Percentiles rank a stretch among this genome's conserved stretches.
Conservation (phyloP, 2,888 invertebrate species). For the Anthrax anthrax region DNA sequence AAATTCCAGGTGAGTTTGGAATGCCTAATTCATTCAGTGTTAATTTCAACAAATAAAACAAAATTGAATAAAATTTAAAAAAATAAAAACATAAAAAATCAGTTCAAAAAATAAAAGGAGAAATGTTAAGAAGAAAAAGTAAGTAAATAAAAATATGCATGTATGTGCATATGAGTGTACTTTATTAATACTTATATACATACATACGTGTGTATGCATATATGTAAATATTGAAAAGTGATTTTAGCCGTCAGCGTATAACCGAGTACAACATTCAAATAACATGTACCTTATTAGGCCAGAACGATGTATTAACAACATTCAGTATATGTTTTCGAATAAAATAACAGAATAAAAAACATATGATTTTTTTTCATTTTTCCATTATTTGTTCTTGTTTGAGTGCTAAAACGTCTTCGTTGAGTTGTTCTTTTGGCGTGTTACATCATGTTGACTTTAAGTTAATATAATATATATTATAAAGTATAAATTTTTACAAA, state of each 20-base stretch:
- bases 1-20: neutral
- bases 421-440: neutral
- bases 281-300: constrained; percentile 7
- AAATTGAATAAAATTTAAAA: neutral
- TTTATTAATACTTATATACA: too few species aligned
- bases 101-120: neutral
- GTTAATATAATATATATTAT: neutral
- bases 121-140: neutral
- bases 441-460: neutral
- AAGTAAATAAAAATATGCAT: too few species aligned
- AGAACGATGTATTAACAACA: constrained; percentile 4
- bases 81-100: too few species aligned
- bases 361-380: neutral
- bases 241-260: constrained; percentile 1
- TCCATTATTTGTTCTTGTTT: neutral
- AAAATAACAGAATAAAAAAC: neutral
- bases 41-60: neutral
- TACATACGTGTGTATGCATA: too few species aligned
- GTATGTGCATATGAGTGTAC: too few species aligned
- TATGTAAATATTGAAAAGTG: neutral
- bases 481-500: too few species aligned
- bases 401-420: neutral
- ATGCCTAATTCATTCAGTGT: neutral
- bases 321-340: neutral
- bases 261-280: constrained; percentile 3